Percentiles rank a stretch among this genome's conserved stretches.
These are phyloP conservation scores for Coluber constrictor DNA, from an alignment of 2,797 vertebrate species.

Conservation along the genomic window DNA sequence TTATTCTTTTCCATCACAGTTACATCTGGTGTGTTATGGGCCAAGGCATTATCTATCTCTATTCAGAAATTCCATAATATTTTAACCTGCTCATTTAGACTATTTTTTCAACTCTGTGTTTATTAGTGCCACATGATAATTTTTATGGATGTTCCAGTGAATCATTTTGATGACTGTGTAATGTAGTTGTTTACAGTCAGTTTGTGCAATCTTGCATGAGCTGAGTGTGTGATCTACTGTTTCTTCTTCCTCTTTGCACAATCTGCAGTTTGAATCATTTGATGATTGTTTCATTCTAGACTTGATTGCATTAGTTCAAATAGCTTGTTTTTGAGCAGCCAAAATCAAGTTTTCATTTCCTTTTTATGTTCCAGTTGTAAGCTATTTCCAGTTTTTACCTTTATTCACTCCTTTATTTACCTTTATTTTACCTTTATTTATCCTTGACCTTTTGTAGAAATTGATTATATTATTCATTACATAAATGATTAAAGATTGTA, in stretches of 20 bases:
- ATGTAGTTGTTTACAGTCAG: background rate
- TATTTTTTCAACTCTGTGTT: background rate
- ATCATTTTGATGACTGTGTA: background rate
- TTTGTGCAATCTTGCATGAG: background rate
- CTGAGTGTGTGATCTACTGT: background rate
- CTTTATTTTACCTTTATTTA: background rate
- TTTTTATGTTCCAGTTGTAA: background rate
- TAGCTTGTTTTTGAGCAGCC: background rate
- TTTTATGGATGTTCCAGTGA: background rate
- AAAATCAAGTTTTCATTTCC: background rate
- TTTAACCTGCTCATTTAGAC: background rate
- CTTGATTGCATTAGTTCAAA: background rate
- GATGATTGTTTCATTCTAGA: background rate
- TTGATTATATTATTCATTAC: background rate
- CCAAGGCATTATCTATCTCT: background rate
- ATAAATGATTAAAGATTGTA: background rate
- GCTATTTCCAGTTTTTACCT: background rate
- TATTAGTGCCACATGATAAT: background rate
- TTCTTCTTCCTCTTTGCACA: background rate
- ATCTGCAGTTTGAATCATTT: background rate
- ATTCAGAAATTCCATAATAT: background rate
- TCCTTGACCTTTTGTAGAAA: background rate
- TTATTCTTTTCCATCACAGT: background rate
- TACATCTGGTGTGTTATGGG: background rate
- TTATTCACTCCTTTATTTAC: background rate